Evolutionary conservation across 2,888 invertebrate species (phyloP).

Genomic region (Pseudanteris insignis): DNA sequence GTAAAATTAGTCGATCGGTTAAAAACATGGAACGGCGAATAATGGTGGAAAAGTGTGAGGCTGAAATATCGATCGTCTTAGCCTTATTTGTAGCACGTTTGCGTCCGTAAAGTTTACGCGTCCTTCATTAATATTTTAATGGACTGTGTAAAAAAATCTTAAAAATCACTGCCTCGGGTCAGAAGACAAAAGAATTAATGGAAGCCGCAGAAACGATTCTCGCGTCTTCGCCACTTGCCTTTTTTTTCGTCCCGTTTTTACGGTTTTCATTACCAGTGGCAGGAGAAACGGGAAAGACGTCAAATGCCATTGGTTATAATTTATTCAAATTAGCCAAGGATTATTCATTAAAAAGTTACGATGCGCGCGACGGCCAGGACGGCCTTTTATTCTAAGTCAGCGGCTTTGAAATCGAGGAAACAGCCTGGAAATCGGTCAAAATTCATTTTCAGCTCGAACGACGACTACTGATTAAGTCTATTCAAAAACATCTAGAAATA

Average conservation of each 20-base stretch:
- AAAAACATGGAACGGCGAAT: too few species aligned
- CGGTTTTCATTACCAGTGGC: conserved; percentile 58
- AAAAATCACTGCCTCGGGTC: conserved; percentile 56
- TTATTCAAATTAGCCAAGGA: conserved; percentile 65
- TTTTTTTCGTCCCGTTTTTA: conserved; percentile 56
- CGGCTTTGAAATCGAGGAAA: conserved; percentile 23
- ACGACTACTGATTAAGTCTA: too few species aligned
- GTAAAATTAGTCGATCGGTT: too few species aligned
- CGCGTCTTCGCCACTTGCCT: conserved; percentile 45
- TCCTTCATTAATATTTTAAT: conserved; percentile 65
- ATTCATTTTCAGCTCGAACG: too few species aligned
- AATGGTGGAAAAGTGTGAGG: too few species aligned
- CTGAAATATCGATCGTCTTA: too few species aligned
- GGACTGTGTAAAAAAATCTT: conserved; percentile 55
- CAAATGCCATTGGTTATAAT: conserved; percentile 66
- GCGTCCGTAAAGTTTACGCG: conserved; percentile 24
- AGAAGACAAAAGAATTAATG: conserved; percentile 66
- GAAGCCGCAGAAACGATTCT: conserved; percentile 59
- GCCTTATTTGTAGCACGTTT: too few species aligned
- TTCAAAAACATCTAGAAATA: too few species aligned
- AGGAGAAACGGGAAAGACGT: conserved; percentile 56
- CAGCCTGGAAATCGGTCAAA: conserved; percentile 41
- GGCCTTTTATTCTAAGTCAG: conserved; percentile 39
- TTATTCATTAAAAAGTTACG: conserved; percentile 65
- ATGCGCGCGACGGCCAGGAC: conserved; percentile 35